Evolutionary conservation across 2,888 invertebrate genomes (phyloP), one percentile per base, ranked within the genome.

Genomic region (Tetramorium bicarinatum): DNA sequence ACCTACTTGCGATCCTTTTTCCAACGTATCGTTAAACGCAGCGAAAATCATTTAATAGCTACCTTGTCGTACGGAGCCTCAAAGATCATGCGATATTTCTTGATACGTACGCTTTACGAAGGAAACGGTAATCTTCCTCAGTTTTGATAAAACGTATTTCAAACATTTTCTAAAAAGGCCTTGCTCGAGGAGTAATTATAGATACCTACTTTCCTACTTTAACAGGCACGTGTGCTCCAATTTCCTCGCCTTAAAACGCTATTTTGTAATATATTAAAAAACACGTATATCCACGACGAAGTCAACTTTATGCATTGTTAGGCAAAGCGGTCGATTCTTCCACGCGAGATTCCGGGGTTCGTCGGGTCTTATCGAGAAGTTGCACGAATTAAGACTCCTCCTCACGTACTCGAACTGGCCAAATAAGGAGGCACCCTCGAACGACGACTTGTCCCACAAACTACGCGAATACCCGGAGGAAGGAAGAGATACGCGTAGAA

Each of bases 1-100:
- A 87, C 86, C 87, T 76, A 87, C 76, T 87, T 85, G 85, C 59
- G 25, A 87, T 82, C 85, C 76, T 66, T 84, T 59, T 86, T 38
- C 62, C 52, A 49, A 75, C 54, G 47, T 79, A 69, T 77, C 54
- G 67, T 59, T 71, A 47, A 59, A 21, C 69, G 44, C 66, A 0
- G 77, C 38, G 13, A 47, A 69, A 69, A 79, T 71, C 59, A 59
- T 79, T 71, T 71, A 71, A 77, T 54, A 64, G 67, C 11, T 15
- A 61, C 44, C 44, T 61, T 21, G 62, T 52, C 62, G 25, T 44
- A 49, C 25, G n/a, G 15, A 25, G 18, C n/a, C 21, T 67, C 25
- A 49, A 49, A 64, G 59, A 59, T 59, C 41, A 25, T 18, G 25
- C 59, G 25, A 59, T 54, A 71, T 38, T 71, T 21, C 38, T 9